Evolutionary conservation across 1,140 invertebrate species (phyloP), one percentile per base, ranked within the genome.

Genomic region (Pteromalus puparum): DNA sequence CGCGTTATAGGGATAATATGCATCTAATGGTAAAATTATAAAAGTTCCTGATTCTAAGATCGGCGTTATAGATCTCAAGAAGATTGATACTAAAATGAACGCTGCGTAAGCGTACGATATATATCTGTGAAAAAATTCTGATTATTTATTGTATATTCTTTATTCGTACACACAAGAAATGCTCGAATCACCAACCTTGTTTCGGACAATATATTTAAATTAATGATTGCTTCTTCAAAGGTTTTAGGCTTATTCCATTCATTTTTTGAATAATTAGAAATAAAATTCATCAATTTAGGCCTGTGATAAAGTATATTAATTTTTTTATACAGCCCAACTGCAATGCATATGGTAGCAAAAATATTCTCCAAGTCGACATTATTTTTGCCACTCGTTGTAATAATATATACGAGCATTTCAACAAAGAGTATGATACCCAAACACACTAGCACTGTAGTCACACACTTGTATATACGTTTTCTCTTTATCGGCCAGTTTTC

Each of bases 11-110:
- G 83, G 76, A 74, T 80, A 80, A 46, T 68, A 84, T 2, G 15
- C 46, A 24, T 78, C 48, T 9, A 84, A 21, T 21, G 83, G 83
- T 30, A 84, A 80, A 74, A 74, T 67, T 30, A 38, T n/a, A 34
- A 73, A 53, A 13, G 10, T 74, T 73, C 26, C 24, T 13, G 68
- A 61, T 46, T 79, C 68, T 13, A 84, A 4, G 12, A 84, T 84
- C 7, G 77, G 77, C 0, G 15, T 65, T 26, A 48, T 53, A 15
- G 80, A n/a, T 81, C 28, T 81, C 42, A 80, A 26, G 24, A 24
- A 0, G 1, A 80, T 10, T n/a, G 61, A 26, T 15, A 42, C 24
- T 15, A 24, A 9, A 70, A 80, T 68, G 26, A 34, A n/a, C n/a
- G 18, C 18, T 5, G 78, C 65, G 28, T 68, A 80, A 1, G 26